These are phyloP conservation scores for Leptopilina clavipes DNA, from an alignment of 1,140 invertebrate species.

Conservation along the genomic window DNA sequence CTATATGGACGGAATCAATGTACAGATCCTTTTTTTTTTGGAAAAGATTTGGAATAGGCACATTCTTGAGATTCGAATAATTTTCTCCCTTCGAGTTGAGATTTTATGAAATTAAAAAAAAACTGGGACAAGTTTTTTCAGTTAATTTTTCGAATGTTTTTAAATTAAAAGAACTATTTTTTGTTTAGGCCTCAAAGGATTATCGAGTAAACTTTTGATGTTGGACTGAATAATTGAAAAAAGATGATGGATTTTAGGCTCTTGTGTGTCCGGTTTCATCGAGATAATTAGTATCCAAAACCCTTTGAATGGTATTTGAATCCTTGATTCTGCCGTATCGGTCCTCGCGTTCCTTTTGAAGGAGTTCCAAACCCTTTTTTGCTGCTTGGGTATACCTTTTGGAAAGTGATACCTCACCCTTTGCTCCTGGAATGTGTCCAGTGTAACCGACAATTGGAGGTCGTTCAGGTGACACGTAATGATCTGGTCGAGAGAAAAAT, in stretches of 20 bases:
- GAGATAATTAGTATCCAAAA: conserved; percentile 51
- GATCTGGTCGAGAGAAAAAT: conserved; percentile 72
- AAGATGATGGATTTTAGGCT: conserved; percentile 44
- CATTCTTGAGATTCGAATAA: background rate
- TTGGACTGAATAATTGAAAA: background rate
- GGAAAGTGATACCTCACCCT: conserved; percentile 80
- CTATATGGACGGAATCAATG: background rate
- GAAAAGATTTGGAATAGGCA: conserved; percentile 6
- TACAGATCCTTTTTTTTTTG: conserved; percentile 20
- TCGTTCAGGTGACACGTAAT: conserved; percentile 80
- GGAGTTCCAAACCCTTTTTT: conserved; percentile 78
- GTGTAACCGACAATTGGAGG: conserved; percentile 84
- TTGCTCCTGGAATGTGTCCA: conserved; percentile 82
- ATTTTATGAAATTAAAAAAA: too few relatives aligned
- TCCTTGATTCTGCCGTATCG: conserved; percentile 64
- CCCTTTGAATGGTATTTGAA: conserved; percentile 48
- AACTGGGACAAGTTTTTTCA: too few relatives aligned
- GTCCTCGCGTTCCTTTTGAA: conserved; percentile 77
- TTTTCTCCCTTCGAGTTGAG: too few relatives aligned
- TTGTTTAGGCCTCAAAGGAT: too few relatives aligned
- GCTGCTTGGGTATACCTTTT: conserved; percentile 82
- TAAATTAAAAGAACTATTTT: too few relatives aligned
- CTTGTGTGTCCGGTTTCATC: conserved; percentile 56
- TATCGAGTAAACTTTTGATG: background rate
- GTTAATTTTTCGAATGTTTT: too few relatives aligned